Conservation (phyloP, 2,888 invertebrate genomes). For the Clostera curtula region DNA sequence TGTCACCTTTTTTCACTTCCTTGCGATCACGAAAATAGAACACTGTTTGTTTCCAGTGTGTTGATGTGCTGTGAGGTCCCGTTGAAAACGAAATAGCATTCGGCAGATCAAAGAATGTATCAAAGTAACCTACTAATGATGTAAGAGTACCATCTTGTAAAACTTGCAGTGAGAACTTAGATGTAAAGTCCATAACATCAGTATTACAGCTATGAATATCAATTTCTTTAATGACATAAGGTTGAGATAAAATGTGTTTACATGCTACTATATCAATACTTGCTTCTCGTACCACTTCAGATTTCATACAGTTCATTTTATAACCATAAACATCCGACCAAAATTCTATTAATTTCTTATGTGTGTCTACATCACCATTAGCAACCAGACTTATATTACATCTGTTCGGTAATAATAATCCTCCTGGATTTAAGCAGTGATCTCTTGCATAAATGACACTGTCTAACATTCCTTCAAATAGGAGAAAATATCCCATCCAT, state of each 20-base stretch:
- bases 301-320: constrained; percentile 93
- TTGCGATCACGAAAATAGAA: constrained; percentile 87
- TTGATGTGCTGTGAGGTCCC: constrained; percentile 81
- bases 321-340: constrained; percentile 97
- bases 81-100: constrained; percentile 83
- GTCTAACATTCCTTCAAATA: constrained; percentile 98
- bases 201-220: constrained; percentile 84
- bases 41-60: constrained; percentile 97
- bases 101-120: constrained; percentile 86
- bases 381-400: constrained; percentile 89
- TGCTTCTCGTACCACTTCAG: constrained; percentile 86
- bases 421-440: constrained; percentile 83
- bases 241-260: constrained; percentile 78
- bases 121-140: constrained; percentile 93
- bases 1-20: constrained; percentile 79
- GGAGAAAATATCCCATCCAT: constrained; percentile 98
- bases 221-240: constrained; percentile 79
- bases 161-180: constrained; percentile 80
- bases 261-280: constrained; percentile 66
- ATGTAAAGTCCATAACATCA: constrained; percentile 81
- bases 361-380: constrained; percentile 83
- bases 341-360: constrained; percentile 83
- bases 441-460: constrained; percentile 93
- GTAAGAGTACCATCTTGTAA: constrained; percentile 81
- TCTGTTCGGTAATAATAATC: constrained; percentile 87